These are phyloP conservation scores for Lethenteron camtschaticum DNA, from an alignment of 2,113 vertebrate genomes.

Conservation along the genomic window DNA sequence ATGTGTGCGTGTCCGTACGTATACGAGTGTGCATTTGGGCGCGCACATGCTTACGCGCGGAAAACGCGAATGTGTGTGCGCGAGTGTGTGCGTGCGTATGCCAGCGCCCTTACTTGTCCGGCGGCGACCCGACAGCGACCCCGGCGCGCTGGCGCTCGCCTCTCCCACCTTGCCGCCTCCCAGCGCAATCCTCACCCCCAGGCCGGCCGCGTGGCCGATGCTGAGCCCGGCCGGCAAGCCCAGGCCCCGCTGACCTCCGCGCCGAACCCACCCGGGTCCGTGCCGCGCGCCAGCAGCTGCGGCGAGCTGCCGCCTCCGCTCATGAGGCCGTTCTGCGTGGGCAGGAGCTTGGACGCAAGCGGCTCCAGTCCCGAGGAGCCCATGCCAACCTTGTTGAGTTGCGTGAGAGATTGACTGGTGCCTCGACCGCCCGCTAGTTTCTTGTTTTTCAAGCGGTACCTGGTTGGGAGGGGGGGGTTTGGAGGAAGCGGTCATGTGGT, in stretches of 20 bases:
- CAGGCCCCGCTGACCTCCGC: too few relatives aligned
- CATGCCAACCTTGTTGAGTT: slow-evolving; percentile 54
- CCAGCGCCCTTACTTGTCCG: slow-evolving; percentile 42
- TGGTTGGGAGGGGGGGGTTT: slow-evolving; percentile 13
- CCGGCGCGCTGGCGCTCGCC: slow-evolving; percentile 27
- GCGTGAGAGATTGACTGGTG: slow-evolving; percentile 46
- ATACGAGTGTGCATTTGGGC: too few relatives aligned
- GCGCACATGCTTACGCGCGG: too few relatives aligned
- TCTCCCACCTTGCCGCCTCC: slow-evolving; percentile 22
- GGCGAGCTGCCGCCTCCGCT: slow-evolving; percentile 33
- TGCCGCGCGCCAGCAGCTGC: slow-evolving; percentile 48
- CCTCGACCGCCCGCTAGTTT: slow-evolving; percentile 57
- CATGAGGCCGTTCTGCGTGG: slow-evolving; percentile 26
- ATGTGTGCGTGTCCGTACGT: too few relatives aligned
- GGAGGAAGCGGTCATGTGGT: too few relatives aligned
- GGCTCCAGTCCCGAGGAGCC: slow-evolving; percentile 25
- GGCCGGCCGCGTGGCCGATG: too few relatives aligned
- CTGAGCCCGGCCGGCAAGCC: too few relatives aligned
- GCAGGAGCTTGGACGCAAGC: neutral
- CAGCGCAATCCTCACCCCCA: too few relatives aligned
- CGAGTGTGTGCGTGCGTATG: neutral
- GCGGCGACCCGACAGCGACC: slow-evolving; percentile 27
- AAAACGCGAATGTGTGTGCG: too few relatives aligned
- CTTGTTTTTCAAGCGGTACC: slow-evolving; percentile 77
- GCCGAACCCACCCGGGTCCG: slow-evolving; percentile 16